Base-by-base conservation (phyloP, 2,888 invertebrate genomes). In the Eupithecia dodoneata region DNA sequence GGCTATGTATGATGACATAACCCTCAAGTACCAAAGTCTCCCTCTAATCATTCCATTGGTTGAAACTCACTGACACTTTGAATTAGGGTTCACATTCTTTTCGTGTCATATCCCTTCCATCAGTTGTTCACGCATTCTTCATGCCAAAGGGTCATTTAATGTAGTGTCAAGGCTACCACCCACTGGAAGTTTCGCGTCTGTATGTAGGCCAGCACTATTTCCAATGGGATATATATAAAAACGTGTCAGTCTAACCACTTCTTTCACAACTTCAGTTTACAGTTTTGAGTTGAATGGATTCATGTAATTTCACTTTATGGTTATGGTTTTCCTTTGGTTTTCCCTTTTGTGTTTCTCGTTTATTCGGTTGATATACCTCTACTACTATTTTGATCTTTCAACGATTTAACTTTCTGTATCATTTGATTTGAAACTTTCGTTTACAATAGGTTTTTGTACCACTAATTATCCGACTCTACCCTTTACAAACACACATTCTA, bases 181-280 rank as follows among this genome's bases (percentile, higher is more conserved):
- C 81, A 82, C 80, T 74, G 74, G 66, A 79, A 74, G 74, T 76
- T 79, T 76, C 72, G 74, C 73, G 75, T 76, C 67, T 72, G 82
- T 85, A 91, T 87, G 85, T 87, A 85, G 89, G 89, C 79, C 85
- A 82, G 81, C 82, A 88, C 87, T 88, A 87, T 89, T 90, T 89
- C 87, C 87, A 90, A 89, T 91, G 89, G 83, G 87, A 86, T 88
- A 87, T 88, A 78, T 89, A 87, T 90, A 90, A 87, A 87, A 84
- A 83, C 72, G 84, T 83, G 81, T 83, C 85, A 80, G 79, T 80
- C 84, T 86, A 85, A 84, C 87, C 88, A 88, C 89, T 89, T 89
- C 87, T 91, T 89, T 85, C 90, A 87, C 87, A 89, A 90, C 85
- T 10, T 52, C 76, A 79, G 75, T 82, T 84, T 84, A 86, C 82